Evolutionary conservation across 2,113 vertebrate species (phyloP).

Genomic region (Heliornis fulica): DNA sequence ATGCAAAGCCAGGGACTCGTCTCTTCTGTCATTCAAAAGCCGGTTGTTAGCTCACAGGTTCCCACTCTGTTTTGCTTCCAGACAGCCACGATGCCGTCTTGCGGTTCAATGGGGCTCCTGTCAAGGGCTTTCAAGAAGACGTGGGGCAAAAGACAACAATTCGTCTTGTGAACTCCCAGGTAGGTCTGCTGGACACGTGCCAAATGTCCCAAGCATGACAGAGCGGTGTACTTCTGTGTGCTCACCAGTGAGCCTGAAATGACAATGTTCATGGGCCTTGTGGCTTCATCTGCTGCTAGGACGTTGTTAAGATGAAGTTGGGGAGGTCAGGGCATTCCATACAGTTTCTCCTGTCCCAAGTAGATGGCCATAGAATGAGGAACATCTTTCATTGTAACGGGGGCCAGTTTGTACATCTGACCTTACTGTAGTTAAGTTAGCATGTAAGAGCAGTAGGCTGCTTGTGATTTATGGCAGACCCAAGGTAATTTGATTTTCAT

Average conservation of each 20-base stretch:
- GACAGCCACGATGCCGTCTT: conserved; percentile 79
- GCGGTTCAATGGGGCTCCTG: conserved; percentile 78
- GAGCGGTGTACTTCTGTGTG: background rate
- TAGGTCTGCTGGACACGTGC: background rate
- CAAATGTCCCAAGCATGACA: rapidly evolving
- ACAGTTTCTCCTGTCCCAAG: background rate
- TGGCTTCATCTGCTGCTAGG: background rate
- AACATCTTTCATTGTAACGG: rapidly evolving
- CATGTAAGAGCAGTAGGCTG: background rate
- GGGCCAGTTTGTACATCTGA: background rate
- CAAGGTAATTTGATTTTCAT: background rate
- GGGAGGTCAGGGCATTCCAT: background rate
- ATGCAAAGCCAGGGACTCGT: background rate
- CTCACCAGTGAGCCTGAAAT: background rate
- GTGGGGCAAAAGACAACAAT: conserved; percentile 81
- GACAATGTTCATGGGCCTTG: rapidly evolving
- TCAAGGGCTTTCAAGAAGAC: conserved; percentile 71
- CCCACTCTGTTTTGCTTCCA: conserved; percentile 49
- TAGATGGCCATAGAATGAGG: background rate
- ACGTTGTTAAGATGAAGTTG: background rate
- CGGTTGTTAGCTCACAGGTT: background rate
- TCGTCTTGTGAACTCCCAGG: conserved; percentile 82
- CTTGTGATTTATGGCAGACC: background rate
- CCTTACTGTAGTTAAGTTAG: background rate
- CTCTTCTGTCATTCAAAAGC: rapidly evolving